These are phyloP conservation scores for Hipparchia sbordonii DNA, from an alignment of 2,888 invertebrate genomes.

Conservation along the genomic window DNA sequence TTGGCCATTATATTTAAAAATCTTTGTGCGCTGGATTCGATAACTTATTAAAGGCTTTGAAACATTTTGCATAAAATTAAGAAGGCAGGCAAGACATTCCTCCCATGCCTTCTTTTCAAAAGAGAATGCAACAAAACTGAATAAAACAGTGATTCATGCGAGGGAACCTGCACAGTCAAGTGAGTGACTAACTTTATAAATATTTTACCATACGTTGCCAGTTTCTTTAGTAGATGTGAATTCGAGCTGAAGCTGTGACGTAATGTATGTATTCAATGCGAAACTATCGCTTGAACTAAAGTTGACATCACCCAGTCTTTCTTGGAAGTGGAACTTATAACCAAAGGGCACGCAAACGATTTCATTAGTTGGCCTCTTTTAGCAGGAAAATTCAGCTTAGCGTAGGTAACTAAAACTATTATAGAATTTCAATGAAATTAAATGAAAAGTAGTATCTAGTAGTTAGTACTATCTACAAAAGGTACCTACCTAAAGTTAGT, in stretches of 20 bases:
- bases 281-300: constrained; percentile 30
- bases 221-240: constrained; percentile 21
- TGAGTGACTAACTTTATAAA: constrained; percentile 31
- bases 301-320: constrained; percentile 61
- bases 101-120: constrained; percentile 26
- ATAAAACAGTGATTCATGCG: constrained; percentile 45
- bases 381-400: constrained; percentile 2
- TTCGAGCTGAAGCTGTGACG: constrained; percentile 25
- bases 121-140: constrained; percentile 48
- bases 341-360: constrained; percentile 31
- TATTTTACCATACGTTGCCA: constrained; percentile 43
- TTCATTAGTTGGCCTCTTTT: constrained; percentile 25
- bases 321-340: constrained; percentile 52
- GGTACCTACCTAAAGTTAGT: too few species aligned
- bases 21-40: too few species aligned
- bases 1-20: too few species aligned
- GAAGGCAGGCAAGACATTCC: constrained; percentile 14
- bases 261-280: constrained; percentile 38
- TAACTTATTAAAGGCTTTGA: too few species aligned
- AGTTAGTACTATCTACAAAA: too few species aligned
- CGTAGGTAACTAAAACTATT: not conserved
- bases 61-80: too few species aligned
- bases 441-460: too few species aligned
- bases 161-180: constrained; percentile 25
- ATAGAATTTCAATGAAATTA: not conserved